A percentile compares a stretch with the other conserved stretches of the same genome.
Conservation (phyloP, 2,888 invertebrate genomes). For the Drosophila phalerata region DNA sequence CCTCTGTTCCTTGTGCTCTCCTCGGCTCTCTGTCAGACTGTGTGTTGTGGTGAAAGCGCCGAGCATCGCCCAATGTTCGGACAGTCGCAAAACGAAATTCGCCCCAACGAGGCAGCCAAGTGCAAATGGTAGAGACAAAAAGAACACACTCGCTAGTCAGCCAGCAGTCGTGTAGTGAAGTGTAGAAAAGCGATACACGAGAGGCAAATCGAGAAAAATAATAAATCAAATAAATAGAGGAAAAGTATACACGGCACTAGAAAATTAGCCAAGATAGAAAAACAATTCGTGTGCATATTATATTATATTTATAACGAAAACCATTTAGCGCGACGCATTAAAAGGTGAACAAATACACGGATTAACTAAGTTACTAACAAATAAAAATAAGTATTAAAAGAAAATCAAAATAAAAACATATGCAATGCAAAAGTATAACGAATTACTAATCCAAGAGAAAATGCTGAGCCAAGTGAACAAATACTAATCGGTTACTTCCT, state of each 20-base stretch:
- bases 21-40: slow-evolving; percentile 1
- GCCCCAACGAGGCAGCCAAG: slow-evolving; percentile 73
- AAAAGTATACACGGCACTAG: slow-evolving; percentile 50
- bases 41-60: slow-evolving; percentile 49
- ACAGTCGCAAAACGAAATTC: slow-evolving; percentile 72
- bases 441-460: slow-evolving; percentile 58
- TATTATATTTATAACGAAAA: slow-evolving; percentile 50
- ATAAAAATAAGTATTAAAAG: slow-evolving; percentile 20
- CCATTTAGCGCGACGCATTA: slow-evolving; percentile 61
- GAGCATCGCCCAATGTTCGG: slow-evolving; percentile 49
- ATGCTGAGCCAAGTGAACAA: slow-evolving; percentile 66
- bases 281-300: slow-evolving; percentile 54
- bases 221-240: slow-evolving; percentile 21
- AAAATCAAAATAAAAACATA: slow-evolving; percentile 36
- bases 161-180: slow-evolving; percentile 59
- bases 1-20: background rate
- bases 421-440: slow-evolving; percentile 53
- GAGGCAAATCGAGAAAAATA: slow-evolving; percentile 34
- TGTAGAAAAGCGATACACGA: slow-evolving; percentile 54
- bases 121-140: slow-evolving; percentile 53
- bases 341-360: slow-evolving; percentile 67
- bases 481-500: slow-evolving; percentile 79
- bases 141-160: slow-evolving; percentile 46
- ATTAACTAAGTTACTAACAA: slow-evolving; percentile 45
- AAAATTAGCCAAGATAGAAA: slow-evolving; percentile 51